Conservation (phyloP, 2,888 invertebrate genomes). For the Lasioglossum pauxillum region DNA sequence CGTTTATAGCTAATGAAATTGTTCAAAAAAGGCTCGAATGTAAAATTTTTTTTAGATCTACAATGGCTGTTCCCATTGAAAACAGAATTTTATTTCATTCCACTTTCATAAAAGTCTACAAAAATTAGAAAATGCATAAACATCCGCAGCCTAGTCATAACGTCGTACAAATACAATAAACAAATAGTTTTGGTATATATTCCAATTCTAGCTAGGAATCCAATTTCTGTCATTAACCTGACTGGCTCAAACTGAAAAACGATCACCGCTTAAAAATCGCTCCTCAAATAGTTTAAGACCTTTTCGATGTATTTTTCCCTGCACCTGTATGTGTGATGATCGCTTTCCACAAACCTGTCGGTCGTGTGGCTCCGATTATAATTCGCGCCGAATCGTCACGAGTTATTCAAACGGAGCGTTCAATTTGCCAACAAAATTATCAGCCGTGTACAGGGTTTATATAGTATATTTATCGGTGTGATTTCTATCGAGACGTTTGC, state of each 20-base stretch:
- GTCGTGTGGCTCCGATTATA: neutral
- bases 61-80: too few relatives aligned
- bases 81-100: too few relatives aligned
- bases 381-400: neutral
- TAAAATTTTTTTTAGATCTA: too few relatives aligned
- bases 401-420: neutral
- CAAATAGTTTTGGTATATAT: neutral
- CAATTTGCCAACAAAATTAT: slow-evolving; percentile 24
- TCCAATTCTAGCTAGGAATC: neutral
- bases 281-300: slow-evolving; percentile 2
- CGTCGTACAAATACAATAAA: neutral
- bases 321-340: slow-evolving; percentile 38
- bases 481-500: slow-evolving; percentile 27
- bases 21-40: too few relatives aligned
- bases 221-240: neutral
- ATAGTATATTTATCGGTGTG: slow-evolving; percentile 47
- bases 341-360: slow-evolving; percentile 38
- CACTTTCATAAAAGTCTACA: too few relatives aligned
- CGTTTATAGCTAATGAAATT: too few relatives aligned
- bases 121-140: too few relatives aligned
- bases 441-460: slow-evolving; percentile 30
- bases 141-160: too few relatives aligned
- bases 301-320: slow-evolving; percentile 21
- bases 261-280: slow-evolving; percentile 24
- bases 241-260: slow-evolving; percentile 29